Conservation (phyloP, 2,797 vertebrate species). For the Martes flavigula region DNA sequence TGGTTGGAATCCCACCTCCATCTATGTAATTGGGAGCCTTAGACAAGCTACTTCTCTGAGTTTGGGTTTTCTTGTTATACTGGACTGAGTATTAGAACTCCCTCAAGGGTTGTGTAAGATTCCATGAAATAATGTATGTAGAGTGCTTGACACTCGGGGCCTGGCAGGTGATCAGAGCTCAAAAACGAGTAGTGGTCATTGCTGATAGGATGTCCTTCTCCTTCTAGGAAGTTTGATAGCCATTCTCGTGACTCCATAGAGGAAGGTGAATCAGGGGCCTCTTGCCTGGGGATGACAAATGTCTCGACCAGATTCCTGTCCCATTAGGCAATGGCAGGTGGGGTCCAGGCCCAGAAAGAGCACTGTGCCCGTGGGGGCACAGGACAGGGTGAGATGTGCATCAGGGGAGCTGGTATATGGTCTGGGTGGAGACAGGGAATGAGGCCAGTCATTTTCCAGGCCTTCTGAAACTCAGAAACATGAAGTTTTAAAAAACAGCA, state of each 20-base stretch:
- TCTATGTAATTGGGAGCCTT: background rate
- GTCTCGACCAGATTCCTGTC: background rate
- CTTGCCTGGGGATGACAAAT: background rate
- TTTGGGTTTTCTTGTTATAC: background rate
- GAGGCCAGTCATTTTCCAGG: background rate
- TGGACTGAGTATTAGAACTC: background rate
- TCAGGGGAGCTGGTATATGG: rapidly evolving
- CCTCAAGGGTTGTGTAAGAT: background rate
- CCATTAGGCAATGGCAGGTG: background rate
- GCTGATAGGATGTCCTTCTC: background rate
- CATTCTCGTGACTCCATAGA: background rate
- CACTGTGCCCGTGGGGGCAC: background rate
- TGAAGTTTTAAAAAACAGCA: slow-evolving; percentile 42
- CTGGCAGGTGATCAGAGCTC: background rate
- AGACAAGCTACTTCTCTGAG: background rate
- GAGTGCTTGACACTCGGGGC: background rate
- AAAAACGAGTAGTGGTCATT: background rate
- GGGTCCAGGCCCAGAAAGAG: background rate
- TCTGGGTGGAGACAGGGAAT: background rate
- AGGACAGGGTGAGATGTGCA: background rate
- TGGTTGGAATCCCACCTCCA: background rate
- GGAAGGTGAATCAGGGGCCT: background rate
- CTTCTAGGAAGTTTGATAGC: background rate
- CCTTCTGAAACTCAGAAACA: slow-evolving; percentile 55
- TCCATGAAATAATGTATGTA: background rate